These are phyloP conservation scores for Acanthopleura granulata DNA, from an alignment of 2,888 invertebrate species.

Conservation along the genomic window DNA sequence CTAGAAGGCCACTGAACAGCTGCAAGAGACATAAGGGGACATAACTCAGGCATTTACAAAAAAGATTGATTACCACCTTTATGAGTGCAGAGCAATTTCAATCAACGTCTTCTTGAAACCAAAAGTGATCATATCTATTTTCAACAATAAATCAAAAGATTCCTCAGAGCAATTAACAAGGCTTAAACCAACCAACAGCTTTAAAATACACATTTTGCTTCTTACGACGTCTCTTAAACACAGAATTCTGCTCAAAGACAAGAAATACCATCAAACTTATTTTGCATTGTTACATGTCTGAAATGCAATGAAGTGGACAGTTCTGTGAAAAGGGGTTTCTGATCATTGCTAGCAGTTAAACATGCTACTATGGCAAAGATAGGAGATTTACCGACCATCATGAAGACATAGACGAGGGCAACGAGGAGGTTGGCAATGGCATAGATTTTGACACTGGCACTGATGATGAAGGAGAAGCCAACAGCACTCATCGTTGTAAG, in stretches of 20 bases:
- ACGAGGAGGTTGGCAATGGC: constrained; percentile 65
- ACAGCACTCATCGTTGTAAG: constrained; percentile 65
- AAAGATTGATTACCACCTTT: no score
- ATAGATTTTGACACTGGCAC: constrained; percentile 60
- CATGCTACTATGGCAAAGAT: no score
- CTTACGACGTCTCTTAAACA: no score
- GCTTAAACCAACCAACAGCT: no score
- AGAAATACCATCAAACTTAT: not conserved
- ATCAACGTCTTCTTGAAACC: no score
- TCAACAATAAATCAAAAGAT: no score
- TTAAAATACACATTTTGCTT: no score
- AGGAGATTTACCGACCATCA: constrained; percentile 60
- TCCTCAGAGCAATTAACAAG: no score
- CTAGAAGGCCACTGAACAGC: constrained; percentile 68
- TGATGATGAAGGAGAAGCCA: constrained; percentile 62
- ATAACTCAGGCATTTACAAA: no score
- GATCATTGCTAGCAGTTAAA: not conserved
- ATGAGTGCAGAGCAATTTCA: no score
- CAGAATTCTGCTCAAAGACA: no score
- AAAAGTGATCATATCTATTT: no score
- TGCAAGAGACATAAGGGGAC: constrained; percentile 26
- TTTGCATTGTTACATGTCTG: not conserved
- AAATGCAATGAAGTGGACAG: not conserved
- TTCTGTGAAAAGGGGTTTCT: not conserved
- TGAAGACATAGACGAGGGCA: constrained; percentile 65